Evolutionary conservation across 2,797 vertebrate species (phyloP).

Genomic region (Aulostomus chinensis): DNA sequence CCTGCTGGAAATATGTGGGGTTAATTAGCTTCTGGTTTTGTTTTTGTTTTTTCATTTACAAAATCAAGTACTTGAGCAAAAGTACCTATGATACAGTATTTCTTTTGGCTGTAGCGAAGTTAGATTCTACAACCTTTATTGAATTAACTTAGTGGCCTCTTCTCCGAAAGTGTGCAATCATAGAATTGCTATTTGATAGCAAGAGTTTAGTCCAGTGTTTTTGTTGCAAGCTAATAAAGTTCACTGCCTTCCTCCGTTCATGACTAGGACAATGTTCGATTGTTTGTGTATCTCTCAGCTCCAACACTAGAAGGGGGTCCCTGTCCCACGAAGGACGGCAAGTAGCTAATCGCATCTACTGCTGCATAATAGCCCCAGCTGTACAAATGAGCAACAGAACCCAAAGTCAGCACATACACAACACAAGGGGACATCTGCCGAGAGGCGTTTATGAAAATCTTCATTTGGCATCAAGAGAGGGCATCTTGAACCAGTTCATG

Average conservation of each 20-base stretch:
- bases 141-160: not conserved
- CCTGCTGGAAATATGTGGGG: too few species aligned
- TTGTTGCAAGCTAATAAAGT: constrained; percentile 1
- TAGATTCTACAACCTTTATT: too few species aligned
- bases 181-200: not conserved
- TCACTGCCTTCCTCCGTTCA: constrained; percentile 17
- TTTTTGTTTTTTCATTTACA: too few species aligned
- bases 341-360: constrained; percentile 72
- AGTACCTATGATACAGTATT: too few species aligned
- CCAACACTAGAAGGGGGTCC: constrained; percentile 43
- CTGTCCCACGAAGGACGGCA: constrained; percentile 40
- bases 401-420: constrained; percentile 71
- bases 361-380: constrained; percentile 66
- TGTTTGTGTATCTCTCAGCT: constrained; percentile 61
- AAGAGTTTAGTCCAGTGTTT: constrained; percentile 6
- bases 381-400: constrained; percentile 62
- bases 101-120: too few species aligned
- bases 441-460: constrained; percentile 23
- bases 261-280: constrained; percentile 22
- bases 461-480: constrained; percentile 11
- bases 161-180: too few species aligned
- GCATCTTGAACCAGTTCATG: constrained; percentile 25
- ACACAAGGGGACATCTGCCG: constrained; percentile 57
- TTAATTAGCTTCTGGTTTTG: too few species aligned
- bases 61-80: too few species aligned